phyloP scores from a whole-genome alignment of 2,113 vertebrate species.

The Verasper variegatus region DNA sequence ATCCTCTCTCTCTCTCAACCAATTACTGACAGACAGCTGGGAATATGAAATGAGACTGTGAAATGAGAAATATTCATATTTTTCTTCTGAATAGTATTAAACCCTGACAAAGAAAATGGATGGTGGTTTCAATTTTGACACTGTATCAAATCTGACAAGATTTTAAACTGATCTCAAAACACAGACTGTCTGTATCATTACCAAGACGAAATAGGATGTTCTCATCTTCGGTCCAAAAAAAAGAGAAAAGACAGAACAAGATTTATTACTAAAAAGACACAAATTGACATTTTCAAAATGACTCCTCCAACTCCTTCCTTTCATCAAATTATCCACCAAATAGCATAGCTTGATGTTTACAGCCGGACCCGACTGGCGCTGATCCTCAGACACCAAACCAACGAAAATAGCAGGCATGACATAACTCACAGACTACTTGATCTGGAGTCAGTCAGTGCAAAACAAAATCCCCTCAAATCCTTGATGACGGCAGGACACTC shows the following conservation, averaged over 20 bases:
- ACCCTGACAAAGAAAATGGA: conserved; percentile 71
- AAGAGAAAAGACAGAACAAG: conserved; percentile 22
- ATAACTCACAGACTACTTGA: conserved; percentile 54
- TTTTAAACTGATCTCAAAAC: conserved; percentile 76
- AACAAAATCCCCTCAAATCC: conserved; percentile 61
- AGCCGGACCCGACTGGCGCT: conserved; percentile 42
- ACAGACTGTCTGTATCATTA: conserved; percentile 70
- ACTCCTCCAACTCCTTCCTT: conserved; percentile 52
- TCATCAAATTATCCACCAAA: conserved; percentile 60
- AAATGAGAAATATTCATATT: conserved; percentile 76
- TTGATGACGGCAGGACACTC: conserved; percentile 49
- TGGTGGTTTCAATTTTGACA: conserved; percentile 66
- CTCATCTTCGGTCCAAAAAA: conserved; percentile 60
- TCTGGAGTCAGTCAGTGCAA: conserved; percentile 51
- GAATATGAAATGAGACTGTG: conserved; percentile 69
- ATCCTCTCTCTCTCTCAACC: conserved; percentile 49
- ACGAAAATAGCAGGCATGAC: conserved; percentile 47
- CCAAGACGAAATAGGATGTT: conserved; percentile 64
- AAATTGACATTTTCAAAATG: conserved; percentile 74
- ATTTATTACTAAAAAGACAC: conserved; percentile 72
- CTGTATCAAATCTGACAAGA: conserved; percentile 74
- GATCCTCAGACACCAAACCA: conserved; percentile 38
- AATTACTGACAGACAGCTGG: conserved; percentile 76
- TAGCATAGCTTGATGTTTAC: conserved; percentile 42
- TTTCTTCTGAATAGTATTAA: conserved; percentile 66